Evolutionary conservation across 1,140 invertebrate genomes (phyloP).

Genomic region (Protaetia brevitarsis): DNA sequence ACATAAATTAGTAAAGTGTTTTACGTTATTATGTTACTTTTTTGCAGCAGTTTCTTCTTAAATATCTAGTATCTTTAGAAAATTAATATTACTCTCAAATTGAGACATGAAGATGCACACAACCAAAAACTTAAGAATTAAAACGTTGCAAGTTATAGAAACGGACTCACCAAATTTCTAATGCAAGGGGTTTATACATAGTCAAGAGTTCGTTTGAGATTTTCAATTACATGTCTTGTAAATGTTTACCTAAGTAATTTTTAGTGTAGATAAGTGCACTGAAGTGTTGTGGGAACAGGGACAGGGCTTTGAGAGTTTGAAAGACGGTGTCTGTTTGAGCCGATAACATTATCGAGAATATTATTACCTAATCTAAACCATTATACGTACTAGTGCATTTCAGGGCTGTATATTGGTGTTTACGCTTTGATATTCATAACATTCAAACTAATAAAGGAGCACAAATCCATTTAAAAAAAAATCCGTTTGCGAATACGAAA

Average conservation of each 20-base stretch:
- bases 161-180: neutral
- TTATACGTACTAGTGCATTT: too few species aligned
- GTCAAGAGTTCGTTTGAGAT: neutral
- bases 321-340: too few species aligned
- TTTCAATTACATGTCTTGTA: neutral
- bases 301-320: neutral
- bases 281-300: neutral
- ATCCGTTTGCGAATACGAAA: too few species aligned
- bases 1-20: too few species aligned
- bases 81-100: neutral
- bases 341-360: neutral
- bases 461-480: too few species aligned
- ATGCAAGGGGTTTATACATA: neutral
- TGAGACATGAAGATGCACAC: neutral
- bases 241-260: conserved; percentile 22
- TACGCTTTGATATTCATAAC: too few species aligned
- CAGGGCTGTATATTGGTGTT: too few species aligned
- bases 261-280: conserved; percentile 17
- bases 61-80: too few species aligned
- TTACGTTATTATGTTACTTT: too few species aligned
- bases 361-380: too few species aligned
- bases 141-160: neutral
- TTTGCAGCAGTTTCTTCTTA: too few species aligned
- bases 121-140: neutral
- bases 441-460: too few species aligned